A percentile compares a stretch with the other conserved stretches of the same genome.
Evolutionary conservation across 2,888 invertebrate genomes (phyloP).

Genomic region (Eulithis prunata): DNA sequence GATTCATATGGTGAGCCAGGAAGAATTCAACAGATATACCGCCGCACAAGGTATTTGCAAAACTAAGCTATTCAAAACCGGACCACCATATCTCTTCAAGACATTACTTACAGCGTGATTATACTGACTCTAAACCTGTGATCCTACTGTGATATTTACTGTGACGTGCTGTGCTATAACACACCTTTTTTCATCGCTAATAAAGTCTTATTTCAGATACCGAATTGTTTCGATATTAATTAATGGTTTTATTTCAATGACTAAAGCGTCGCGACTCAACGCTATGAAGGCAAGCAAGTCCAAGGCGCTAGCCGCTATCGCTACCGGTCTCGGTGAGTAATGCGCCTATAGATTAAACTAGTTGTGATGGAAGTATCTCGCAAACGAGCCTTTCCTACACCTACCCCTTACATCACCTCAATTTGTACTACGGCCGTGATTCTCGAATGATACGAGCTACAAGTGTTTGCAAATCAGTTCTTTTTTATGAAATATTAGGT

Average conservation of each 20-base stretch:
- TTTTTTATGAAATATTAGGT: too few species aligned
- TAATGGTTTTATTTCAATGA: conserved; percentile 86
- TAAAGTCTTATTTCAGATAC: conserved; percentile 82
- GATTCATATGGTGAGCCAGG: conserved; percentile 92
- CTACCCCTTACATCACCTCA: neutral
- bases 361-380: conserved; percentile 41
- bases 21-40: conserved; percentile 92
- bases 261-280: conserved; percentile 88
- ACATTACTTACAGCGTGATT: conserved; percentile 67
- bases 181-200: conserved; percentile 67
- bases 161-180: conserved; percentile 53
- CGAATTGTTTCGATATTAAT: conserved; percentile 78
- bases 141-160: conserved; percentile 56
- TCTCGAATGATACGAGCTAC: neutral
- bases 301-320: conserved; percentile 95
- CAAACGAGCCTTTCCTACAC: conserved; percentile 31
- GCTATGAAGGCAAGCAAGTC: conserved; percentile 90
- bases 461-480: neutral
- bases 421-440: neutral
- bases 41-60: conserved; percentile 90
- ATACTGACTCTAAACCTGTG: conserved; percentile 66
- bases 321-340: conserved; percentile 95
- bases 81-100: conserved; percentile 34
- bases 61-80: conserved; percentile 37
- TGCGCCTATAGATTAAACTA: conserved; percentile 38